phyloP scores from a whole-genome alignment of 37 sponge, comb jelly and placozoan species.

The Diacarnus erythraeanus region DNA sequence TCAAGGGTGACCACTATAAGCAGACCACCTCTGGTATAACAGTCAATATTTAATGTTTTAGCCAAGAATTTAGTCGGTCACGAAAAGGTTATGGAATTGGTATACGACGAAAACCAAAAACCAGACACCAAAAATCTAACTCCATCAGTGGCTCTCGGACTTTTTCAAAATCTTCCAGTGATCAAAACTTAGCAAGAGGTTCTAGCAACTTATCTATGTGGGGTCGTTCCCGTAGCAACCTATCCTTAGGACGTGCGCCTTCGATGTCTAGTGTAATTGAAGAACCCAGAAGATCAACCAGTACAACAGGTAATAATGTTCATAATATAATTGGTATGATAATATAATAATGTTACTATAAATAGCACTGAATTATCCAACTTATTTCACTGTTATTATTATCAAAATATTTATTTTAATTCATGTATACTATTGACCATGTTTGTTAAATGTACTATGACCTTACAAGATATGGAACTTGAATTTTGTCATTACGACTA shows the following conservation, averaged over 20 bases:
- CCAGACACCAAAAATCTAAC: not conserved
- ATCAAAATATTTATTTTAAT: no score
- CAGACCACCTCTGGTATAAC: no score
- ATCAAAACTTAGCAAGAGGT: constrained; percentile 5
- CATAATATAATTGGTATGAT: no score
- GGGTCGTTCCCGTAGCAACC: constrained; percentile 51
- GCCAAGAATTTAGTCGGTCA: constrained; percentile 17
- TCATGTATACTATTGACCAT: no score
- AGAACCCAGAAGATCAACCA: constrained; percentile 45
- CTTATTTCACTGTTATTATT: no score
- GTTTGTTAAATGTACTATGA: no score
- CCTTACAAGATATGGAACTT: no score
- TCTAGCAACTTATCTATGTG: not conserved
- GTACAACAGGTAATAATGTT: constrained; percentile 36
- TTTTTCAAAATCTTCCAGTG: constrained; percentile 16
- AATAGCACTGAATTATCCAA: no score
- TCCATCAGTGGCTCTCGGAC: constrained; percentile 27
- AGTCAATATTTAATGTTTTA: not conserved
- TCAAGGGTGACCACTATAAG: no score
- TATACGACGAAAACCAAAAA: not conserved
- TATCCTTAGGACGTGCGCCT: constrained; percentile 49
- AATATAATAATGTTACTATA: no score
- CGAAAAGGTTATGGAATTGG: not conserved
- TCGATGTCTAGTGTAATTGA: constrained; percentile 60
- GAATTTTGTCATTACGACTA: no score